These are phyloP conservation scores for Pelecanoides urinatrix DNA, from an alignment of 2,113 vertebrate genomes.

Conservation along the genomic window DNA sequence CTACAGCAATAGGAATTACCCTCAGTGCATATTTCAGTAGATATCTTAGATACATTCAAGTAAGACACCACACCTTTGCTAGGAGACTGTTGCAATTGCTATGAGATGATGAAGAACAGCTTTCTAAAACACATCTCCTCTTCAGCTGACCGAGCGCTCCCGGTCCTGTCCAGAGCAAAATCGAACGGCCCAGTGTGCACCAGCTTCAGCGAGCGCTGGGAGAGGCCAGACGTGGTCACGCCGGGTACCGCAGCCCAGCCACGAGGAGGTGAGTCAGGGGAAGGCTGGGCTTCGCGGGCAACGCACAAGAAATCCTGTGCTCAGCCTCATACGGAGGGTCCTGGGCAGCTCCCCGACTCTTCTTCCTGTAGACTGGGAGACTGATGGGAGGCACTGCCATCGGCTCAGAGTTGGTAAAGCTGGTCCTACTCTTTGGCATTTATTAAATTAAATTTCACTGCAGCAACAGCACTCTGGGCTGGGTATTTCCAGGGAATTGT, in stretches of 20 bases:
- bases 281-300: neutral
- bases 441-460: slow-evolving; percentile 13
- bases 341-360: neutral
- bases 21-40: neutral
- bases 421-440: neutral
- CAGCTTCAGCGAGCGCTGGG: neutral
- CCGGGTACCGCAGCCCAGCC: rapidly evolving
- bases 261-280: rapidly evolving
- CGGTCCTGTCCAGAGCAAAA: neutral
- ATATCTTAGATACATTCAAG: neutral
- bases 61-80: neutral
- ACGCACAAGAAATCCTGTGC: rapidly evolving
- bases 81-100: neutral
- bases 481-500: slow-evolving; percentile 32
- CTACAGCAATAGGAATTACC: neutral
- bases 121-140: neutral
- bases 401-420: neutral
- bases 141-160: neutral
- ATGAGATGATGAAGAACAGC: neutral
- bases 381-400: neutral
- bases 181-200: rapidly evolving
- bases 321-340: neutral
- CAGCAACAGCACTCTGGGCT: neutral
- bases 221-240: rapidly evolving
- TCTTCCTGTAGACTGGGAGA: neutral